Evolutionary conservation across 2,113 vertebrate species (phyloP).

Genomic region (Rhizomys pruinosus): DNA sequence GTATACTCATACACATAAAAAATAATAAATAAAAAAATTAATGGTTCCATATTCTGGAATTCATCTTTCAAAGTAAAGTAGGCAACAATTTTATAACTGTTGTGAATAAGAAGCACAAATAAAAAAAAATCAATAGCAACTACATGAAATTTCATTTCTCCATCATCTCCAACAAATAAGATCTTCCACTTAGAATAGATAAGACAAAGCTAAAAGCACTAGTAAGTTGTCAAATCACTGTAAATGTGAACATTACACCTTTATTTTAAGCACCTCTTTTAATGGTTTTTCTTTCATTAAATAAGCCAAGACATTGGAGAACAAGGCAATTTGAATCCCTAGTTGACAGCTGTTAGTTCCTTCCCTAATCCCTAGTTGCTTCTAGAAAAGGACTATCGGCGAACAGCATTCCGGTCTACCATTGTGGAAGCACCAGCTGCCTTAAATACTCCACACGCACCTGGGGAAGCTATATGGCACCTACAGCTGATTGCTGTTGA

Average conservation of each 20-base stretch:
- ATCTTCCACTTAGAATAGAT: not conserved
- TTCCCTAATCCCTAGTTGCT: not conserved
- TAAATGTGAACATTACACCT: no score
- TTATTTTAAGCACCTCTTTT: no score
- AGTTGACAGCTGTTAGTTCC: not conserved
- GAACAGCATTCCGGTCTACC: not conserved
- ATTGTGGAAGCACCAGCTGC: not conserved
- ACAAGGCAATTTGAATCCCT: not conserved
- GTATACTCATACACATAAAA: no score
- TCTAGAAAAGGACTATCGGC: not conserved
- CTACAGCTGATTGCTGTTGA: not conserved
- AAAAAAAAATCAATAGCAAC: not conserved
- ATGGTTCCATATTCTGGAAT: not conserved
- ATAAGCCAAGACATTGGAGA: no score
- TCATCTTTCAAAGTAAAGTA: not conserved
- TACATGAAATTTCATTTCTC: not conserved
- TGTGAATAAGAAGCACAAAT: not conserved
- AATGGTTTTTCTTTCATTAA: no score
- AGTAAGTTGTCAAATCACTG: no score
- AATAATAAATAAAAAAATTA: no score
- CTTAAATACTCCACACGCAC: not conserved
- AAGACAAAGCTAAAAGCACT: no score
- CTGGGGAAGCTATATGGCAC: not conserved
- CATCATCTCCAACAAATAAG: not conserved
- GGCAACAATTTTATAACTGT: not conserved